Conservation (phyloP, 1,140 invertebrate species). For the Cherax destructor region DNA sequence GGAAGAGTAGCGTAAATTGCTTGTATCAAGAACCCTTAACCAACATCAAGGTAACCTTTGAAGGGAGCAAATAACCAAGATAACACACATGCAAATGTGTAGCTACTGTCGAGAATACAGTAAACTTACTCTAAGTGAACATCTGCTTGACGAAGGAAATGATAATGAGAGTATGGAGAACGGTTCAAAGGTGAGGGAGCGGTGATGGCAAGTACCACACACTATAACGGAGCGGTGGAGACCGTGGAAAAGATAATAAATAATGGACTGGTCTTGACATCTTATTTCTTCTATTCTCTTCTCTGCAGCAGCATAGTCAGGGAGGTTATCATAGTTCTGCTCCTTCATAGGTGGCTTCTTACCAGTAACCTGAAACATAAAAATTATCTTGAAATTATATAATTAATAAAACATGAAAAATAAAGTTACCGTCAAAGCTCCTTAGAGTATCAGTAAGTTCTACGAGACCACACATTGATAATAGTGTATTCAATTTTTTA, state of each 20-base stretch:
- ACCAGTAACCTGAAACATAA: constrained; percentile 73
- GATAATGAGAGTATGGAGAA: constrained; percentile 85
- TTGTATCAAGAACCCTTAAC: no score
- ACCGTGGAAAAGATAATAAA: constrained; percentile 90
- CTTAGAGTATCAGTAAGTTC: no score
- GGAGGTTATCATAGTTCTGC: constrained; percentile 76
- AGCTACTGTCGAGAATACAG: not conserved
- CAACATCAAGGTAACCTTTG: no score
- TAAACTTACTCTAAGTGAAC: constrained; percentile 65
- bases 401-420: no score
- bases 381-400: not conserved
- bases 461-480: no score
- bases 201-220: constrained; percentile 85
- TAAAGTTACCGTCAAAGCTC: no score
- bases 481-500: no score
- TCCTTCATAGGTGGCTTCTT: constrained; percentile 75
- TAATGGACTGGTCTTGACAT: constrained; percentile 84
- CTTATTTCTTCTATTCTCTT: constrained; percentile 86
- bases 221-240: constrained; percentile 89
- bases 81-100: not conserved
- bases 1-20: no score
- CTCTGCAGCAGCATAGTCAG: constrained; percentile 77
- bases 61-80: no score
- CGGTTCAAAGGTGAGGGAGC: constrained; percentile 90
- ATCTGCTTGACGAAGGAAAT: constrained; percentile 61